A percentile compares a stretch with the other conserved stretches of the same genome.
Evolutionary conservation across 1,140 invertebrate genomes (phyloP).

Genomic region (Neotoxoptera formosana): DNA sequence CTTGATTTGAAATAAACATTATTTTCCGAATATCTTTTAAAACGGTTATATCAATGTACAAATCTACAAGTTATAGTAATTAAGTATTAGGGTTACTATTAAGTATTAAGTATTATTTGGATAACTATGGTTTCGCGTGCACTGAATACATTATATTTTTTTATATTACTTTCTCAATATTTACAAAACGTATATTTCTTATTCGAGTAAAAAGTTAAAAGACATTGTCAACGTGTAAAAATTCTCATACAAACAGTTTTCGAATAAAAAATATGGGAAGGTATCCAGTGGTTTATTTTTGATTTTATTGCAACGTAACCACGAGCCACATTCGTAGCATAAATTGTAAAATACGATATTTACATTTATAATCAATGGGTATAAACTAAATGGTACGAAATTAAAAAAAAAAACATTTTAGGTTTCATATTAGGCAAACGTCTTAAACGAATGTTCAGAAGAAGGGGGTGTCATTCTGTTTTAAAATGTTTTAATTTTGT

Average conservation of each 20-base stretch:
- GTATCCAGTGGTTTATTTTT: not conserved
- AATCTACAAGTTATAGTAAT: not conserved
- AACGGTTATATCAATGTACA: not conserved
- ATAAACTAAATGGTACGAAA: not conserved
- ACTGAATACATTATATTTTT: not conserved
- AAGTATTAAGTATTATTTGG: not conserved
- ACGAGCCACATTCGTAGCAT: too few species aligned
- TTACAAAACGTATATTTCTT: not conserved
- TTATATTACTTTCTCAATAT: not conserved
- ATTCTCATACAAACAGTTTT: not conserved
- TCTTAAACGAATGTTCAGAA: not conserved
- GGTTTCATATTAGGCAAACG: not conserved
- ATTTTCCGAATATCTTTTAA: not conserved
- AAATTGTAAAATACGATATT: too few species aligned
- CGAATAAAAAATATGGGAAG: not conserved
- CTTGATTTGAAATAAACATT: not conserved
- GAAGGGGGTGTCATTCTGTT: not conserved
- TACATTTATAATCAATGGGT: not conserved
- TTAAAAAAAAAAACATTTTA: not conserved
- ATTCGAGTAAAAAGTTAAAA: not conserved
- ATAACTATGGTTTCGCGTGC: conserved; percentile 30
- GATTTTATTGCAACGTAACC: not conserved
- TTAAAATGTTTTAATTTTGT: not conserved
- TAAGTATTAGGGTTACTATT: not conserved
- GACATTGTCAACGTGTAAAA: not conserved